These are phyloP conservation scores for Lepisosteus osseus DNA, from an alignment of 2,113 vertebrate species.

Conservation along the genomic window DNA sequence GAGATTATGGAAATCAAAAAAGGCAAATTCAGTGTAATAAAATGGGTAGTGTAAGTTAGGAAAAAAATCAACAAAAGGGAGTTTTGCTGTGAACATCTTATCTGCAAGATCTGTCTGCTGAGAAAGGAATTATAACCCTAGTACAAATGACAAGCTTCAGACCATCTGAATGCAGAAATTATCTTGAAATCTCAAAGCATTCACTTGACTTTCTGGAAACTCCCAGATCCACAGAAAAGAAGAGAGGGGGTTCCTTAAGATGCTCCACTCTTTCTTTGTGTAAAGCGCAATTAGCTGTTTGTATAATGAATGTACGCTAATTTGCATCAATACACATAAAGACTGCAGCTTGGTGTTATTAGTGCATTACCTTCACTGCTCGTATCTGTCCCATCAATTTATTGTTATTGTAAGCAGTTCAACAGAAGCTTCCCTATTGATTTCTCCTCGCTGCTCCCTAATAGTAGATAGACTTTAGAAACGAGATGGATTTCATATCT, in stretches of 20 bases:
- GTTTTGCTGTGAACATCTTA: no score
- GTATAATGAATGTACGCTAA: slow-evolving; percentile 32
- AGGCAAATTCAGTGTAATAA: no score
- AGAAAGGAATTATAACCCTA: no score
- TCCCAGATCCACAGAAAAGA: no score
- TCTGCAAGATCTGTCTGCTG: no score
- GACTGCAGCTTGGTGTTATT: slow-evolving; percentile 19
- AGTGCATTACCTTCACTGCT: slow-evolving; percentile 38
- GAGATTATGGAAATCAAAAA: no score
- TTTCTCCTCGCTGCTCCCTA: slow-evolving; percentile 47
- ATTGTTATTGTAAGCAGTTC: slow-evolving; percentile 75
- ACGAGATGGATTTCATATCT: slow-evolving; percentile 81
- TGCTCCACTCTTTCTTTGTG: not conserved
- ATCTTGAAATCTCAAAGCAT: no score
- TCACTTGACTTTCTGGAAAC: no score
- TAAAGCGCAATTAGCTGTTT: slow-evolving; percentile 23
- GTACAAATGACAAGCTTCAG: no score
- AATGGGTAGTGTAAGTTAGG: no score
- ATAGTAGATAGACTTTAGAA: slow-evolving; percentile 75
- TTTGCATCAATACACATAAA: slow-evolving; percentile 25
- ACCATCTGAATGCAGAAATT: no score
- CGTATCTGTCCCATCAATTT: slow-evolving; percentile 66
- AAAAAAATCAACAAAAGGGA: no score
- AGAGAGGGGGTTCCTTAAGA: not conserved
- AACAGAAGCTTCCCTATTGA: slow-evolving; percentile 71